Base-by-base conservation (phyloP, 2,113 vertebrate genomes). In the Chaetodon trifascialis region DNA sequence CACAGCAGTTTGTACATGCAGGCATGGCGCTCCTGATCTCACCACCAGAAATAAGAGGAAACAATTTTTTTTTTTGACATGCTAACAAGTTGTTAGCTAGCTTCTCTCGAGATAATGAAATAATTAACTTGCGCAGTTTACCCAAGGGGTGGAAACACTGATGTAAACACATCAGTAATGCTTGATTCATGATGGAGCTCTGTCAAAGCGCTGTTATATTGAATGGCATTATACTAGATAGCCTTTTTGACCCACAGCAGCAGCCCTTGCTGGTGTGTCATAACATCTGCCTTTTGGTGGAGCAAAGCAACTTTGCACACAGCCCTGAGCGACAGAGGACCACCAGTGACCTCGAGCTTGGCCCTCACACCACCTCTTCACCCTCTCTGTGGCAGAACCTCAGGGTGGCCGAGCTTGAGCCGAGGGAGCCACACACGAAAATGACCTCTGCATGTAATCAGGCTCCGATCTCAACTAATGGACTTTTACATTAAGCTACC, bases 401-500 rank as follows among this genome's bases (percentile, higher is more conserved):
- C 85, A 60, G 70, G 79, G 85, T 81, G 88, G 87, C 80, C 74
- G 19, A 72, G 59, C 4, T 9, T 46, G 10, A 73, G 84, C 73
- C 44, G 23, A 30, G 4, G 68, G 51, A 88, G 79, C 67, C 47
- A 5, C 46, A 1, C 12, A 51, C 4, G n/a, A 71, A 84, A 86
- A 85, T 69, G 86, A 74, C 80, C 78, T 62, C 38, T 83, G 76
- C 87, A 76, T 71, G 74, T 83, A 91, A 91, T 93, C 89, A 92
- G 74, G 62, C 82, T 79, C 36, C 51, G 25, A 91, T 90, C 80
- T 90, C 36, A 4, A 83, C 73, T 90, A 85, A 89, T 89, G 85
- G 85, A 89, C 88, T 91, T 30, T 91, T 88, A 84, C 90, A 88
- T 92, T 80, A 83, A 84, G 76, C 84, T 44, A 63, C 73, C 69